Base-by-base conservation (phyloP, 2,888 invertebrate genomes). In the Beris morrisii region DNA sequence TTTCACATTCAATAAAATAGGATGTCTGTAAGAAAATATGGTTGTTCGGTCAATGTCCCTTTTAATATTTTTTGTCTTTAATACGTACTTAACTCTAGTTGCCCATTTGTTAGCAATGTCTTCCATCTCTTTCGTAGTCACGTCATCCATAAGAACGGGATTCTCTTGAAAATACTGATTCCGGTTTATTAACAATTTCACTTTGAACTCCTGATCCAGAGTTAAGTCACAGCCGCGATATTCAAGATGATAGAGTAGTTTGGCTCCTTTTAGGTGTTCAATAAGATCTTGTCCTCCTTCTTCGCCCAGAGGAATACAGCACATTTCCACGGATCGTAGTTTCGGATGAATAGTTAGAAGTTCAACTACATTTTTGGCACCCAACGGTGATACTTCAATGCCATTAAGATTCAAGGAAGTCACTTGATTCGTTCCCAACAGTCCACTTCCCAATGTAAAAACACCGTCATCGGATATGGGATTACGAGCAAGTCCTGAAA, bases 401-500 rank as follows among this genome's bases (percentile, higher is more conserved):
- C 65, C 56, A 63, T 56, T 53, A 4, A 69, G 30, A 57, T 69
- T 65, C 46, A 69, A 30, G n/a, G 57, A 55, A 13, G 43, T 53
- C 6, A 64, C 64, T 53, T 69, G 54, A 31, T 65, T 52, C 15
- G 54, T 59, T 5, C 32, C 48, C 11, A 44, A 9, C 28, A 69
- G 28, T 3, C 64, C 56, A 7, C 55, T 53, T 28, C 65, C 65
- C 15, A 69, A 9, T 11, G 52, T 46, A 28, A 56, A 11, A 9
- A 69, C 32, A 22, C 69, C 69, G 9, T 65, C 43, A 31, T 61
- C 65, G 9, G 32, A 11, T 15, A 69, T 11, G 31, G 69, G 67
- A 67, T 69, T 69, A 28, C 31, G 44, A 3, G 67, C 52, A 30
- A 69, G 45, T 9, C 67, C 66, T 56, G 52, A 55, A 54, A 52